Evolutionary conservation across 2,113 vertebrate species (phyloP).

Genomic region (Chionomys nivalis): DNA sequence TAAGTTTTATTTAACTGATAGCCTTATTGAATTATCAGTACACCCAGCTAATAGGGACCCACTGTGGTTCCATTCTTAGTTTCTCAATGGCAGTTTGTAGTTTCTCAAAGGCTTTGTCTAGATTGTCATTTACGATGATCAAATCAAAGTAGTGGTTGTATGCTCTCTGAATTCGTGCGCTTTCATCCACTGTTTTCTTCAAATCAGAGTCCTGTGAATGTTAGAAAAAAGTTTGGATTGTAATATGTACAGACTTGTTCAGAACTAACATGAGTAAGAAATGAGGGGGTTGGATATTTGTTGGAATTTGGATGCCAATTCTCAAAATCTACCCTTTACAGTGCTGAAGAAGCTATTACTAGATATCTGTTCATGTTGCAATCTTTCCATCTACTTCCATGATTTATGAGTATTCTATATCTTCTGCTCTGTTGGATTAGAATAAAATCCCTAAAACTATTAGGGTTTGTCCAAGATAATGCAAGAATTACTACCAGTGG

Average conservation of each 20-base stretch:
- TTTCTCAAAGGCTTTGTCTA: constrained; percentile 98
- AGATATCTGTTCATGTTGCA: background rate
- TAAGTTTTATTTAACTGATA: constrained; percentile 68
- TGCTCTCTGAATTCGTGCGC: constrained; percentile 93
- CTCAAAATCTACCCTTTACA: background rate
- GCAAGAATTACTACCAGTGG: constrained; percentile 5
- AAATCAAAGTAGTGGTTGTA: constrained; percentile 99
- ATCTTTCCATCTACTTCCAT: background rate
- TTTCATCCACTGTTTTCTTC: constrained; percentile 99
- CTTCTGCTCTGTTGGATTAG: constrained; percentile 28
- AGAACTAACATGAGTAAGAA: constrained; percentile 23
- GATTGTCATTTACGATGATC: constrained; percentile 96
- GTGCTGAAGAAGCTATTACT: background rate
- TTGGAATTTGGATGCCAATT: constrained; percentile 31
- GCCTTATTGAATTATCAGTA: constrained; percentile 88
- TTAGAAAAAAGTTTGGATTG: constrained; percentile 34
- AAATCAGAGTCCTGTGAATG: constrained; percentile 94
- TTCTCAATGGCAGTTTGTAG: constrained; percentile 93
- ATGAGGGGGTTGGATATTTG: background rate
- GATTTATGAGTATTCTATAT: background rate
- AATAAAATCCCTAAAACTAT: constrained; percentile 24
- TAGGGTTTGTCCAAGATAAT: background rate
- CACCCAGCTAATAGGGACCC: constrained; percentile 99
- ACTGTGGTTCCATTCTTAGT: constrained; percentile 93
- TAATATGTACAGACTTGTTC: background rate